phyloP scores from a whole-genome alignment of 2,113 vertebrate genomes.

The Myrmecobius fasciatus region DNA sequence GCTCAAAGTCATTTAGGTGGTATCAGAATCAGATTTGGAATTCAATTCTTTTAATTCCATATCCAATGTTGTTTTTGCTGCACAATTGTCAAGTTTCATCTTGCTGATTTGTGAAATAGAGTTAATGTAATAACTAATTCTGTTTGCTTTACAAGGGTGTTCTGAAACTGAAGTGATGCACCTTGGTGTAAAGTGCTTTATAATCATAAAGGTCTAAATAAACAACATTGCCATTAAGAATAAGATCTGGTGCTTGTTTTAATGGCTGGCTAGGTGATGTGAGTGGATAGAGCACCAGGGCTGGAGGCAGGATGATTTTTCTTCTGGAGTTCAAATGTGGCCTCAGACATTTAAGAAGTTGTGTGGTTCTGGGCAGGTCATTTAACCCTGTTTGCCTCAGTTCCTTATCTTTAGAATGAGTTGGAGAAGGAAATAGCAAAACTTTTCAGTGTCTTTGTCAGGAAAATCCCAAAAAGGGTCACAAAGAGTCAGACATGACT shows the following conservation, averaged over 20 bases:
- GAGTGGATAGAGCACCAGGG: background rate
- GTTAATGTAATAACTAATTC: background rate
- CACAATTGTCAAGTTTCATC: background rate
- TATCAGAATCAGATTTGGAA: background rate
- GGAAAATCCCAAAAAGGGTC: background rate
- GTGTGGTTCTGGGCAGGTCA: background rate
- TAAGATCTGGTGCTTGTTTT: background rate
- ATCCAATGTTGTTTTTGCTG: background rate
- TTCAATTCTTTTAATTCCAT: background rate
- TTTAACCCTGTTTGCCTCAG: background rate
- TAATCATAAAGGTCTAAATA: background rate
- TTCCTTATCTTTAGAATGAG: too few species aligned
- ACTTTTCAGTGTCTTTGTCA: background rate
- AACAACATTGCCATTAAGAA: background rate
- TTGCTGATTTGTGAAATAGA: background rate
- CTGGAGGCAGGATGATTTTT: background rate
- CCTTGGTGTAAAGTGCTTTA: background rate
- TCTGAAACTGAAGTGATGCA: background rate
- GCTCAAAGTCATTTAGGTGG: background rate
- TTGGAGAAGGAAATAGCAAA: too few species aligned
- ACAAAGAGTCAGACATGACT: too few species aligned
- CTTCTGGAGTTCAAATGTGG: background rate
- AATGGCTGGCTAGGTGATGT: background rate
- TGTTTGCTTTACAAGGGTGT: background rate
- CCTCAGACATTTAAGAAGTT: background rate